Evolutionary conservation across 2,113 vertebrate species (phyloP).

Genomic region (Equus quagga): DNA sequence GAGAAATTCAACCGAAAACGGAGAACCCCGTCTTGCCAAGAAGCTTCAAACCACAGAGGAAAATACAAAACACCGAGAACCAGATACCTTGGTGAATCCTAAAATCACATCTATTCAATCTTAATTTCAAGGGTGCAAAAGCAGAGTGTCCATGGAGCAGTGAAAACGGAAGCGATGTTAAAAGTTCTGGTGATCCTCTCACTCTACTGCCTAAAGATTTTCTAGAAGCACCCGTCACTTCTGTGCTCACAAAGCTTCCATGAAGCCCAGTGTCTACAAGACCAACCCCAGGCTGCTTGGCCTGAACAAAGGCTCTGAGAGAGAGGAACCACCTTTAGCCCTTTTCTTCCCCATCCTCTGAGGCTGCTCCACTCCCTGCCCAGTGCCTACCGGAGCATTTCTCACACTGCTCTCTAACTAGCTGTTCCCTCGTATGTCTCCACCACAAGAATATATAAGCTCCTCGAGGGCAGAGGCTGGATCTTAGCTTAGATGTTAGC

Average conservation of each 20-base stretch:
- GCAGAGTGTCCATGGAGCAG: not conserved
- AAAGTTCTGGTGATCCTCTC: not conserved
- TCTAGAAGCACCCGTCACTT: not conserved
- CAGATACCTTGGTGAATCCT: not conserved
- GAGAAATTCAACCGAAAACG: not conserved
- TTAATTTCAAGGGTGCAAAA: not conserved
- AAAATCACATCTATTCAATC: not conserved
- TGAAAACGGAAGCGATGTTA: not conserved
- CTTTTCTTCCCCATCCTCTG: not conserved
- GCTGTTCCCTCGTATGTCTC: not conserved
- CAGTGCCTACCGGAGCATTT: accelerated
- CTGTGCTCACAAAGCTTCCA: not conserved
- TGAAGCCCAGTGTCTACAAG: not conserved
- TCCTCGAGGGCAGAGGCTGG: not conserved
- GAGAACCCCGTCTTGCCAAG: not conserved
- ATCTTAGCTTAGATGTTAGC: too few relatives aligned
- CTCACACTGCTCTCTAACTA: too few relatives aligned
- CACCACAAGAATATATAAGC: not conserved
- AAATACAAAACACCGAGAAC: not conserved
- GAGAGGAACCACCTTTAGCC: not conserved
- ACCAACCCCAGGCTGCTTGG: not conserved
- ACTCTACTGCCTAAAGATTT: not conserved
- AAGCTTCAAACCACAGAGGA: not conserved
- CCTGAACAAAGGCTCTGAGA: not conserved
- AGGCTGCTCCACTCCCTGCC: not conserved